A percentile compares a stretch with the other conserved stretches of the same genome.
Conservation (phyloP, 2,113 vertebrate genomes). For the Prionailurus bengalensis region DNA sequence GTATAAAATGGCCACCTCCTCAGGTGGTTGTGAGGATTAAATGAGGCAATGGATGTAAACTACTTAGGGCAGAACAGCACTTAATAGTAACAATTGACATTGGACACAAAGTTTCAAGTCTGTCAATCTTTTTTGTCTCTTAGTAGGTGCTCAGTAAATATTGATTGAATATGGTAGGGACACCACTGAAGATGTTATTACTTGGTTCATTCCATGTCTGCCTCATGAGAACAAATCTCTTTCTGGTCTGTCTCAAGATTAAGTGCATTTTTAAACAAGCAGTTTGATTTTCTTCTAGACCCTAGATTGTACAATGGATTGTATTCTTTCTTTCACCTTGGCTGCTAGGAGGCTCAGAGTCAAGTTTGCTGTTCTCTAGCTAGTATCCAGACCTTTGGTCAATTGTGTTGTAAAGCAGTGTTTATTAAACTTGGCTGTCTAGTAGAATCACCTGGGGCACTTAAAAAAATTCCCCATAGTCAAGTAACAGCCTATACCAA, state of each 20-base stretch:
- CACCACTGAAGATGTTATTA: background rate
- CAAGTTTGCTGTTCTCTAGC: background rate
- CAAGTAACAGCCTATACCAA: background rate
- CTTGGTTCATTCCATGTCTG: background rate
- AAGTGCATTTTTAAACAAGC: background rate
- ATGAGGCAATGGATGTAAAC: background rate
- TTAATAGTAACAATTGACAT: no score
- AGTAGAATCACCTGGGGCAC: background rate
- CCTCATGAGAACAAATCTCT: background rate
- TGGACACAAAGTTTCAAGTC: background rate
- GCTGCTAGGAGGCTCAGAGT: background rate
- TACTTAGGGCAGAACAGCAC: background rate
- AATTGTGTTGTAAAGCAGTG: background rate
- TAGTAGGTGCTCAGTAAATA: background rate
- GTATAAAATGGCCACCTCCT: background rate
- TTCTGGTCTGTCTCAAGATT: background rate
- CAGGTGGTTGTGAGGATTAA: background rate
- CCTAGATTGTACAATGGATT: background rate
- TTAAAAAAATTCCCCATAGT: background rate
- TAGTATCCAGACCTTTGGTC: background rate
- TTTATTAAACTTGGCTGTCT: constrained; percentile 22
- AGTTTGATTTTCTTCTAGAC: constrained; percentile 5
- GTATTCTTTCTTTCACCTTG: background rate
- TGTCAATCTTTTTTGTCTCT: background rate
- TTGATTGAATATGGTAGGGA: background rate